A percentile compares a stretch with the other conserved stretches of the same genome.
Evolutionary conservation across 2,113 vertebrate genomes (phyloP).

Genomic region (Oreochromis aureus): DNA sequence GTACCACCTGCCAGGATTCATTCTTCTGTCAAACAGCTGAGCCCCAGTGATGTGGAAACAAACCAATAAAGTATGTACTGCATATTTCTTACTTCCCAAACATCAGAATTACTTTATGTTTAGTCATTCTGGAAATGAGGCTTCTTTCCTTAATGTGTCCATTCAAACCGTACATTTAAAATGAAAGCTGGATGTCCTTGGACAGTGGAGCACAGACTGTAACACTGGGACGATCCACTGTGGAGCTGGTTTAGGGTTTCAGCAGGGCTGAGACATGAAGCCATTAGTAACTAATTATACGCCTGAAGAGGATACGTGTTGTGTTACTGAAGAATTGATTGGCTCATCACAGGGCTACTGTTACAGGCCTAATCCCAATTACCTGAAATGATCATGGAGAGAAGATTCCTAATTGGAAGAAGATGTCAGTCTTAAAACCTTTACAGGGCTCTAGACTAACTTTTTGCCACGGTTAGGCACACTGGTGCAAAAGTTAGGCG

Average conservation of each 20-base stretch:
- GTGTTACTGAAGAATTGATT: conserved; percentile 65
- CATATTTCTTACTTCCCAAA: background rate
- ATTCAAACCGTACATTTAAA: background rate
- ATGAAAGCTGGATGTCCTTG: background rate
- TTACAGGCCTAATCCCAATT: conserved; percentile 50
- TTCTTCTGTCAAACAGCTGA: background rate
- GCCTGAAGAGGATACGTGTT: conserved; percentile 45
- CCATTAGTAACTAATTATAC: conserved; percentile 73
- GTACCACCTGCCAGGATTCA: background rate
- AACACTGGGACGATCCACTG: background rate
- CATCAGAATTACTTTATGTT: background rate
- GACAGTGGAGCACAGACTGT: background rate
- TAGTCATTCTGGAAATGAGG: fast-evolving
- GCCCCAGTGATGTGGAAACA: background rate
- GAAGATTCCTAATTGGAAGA: background rate
- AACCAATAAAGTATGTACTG: background rate
- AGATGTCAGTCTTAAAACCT: background rate
- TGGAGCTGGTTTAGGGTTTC: conserved; percentile 45
- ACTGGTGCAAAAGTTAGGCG: too few relatives aligned
- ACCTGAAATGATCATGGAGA: background rate
- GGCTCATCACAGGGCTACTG: conserved; percentile 36
- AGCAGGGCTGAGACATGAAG: background rate
- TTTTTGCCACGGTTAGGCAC: too few relatives aligned
- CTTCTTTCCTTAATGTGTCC: background rate
- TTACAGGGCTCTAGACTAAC: too few relatives aligned